These are phyloP conservation scores for Luperina testacea DNA, from an alignment of 2,888 invertebrate species.

Conservation along the genomic window DNA sequence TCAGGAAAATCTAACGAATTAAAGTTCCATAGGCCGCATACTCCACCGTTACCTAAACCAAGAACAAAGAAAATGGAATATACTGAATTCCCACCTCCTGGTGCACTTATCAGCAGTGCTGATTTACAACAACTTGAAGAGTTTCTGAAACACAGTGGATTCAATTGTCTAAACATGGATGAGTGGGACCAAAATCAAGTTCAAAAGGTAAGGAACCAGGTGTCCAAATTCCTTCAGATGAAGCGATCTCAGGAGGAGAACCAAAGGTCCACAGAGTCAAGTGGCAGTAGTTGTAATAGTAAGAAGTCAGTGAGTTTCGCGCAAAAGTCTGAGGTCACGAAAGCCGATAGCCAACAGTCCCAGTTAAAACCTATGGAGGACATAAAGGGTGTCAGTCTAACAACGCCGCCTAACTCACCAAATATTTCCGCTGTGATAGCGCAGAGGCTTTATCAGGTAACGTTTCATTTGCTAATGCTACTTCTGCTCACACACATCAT, in stretches of 20 bases:
- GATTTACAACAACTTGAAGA: constrained; percentile 93
- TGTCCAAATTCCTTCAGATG: constrained; percentile 92
- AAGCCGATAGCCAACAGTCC: constrained; percentile 82
- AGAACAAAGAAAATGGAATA: constrained; percentile 87
- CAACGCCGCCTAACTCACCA: constrained; percentile 94
- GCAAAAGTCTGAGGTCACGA: constrained; percentile 87
- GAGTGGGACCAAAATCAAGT: constrained; percentile 93
- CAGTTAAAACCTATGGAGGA: constrained; percentile 88
- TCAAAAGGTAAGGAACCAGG: constrained; percentile 92
- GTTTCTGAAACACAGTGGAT: constrained; percentile 92
- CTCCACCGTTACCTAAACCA: constrained; percentile 89
- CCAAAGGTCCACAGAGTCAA: constrained; percentile 90
- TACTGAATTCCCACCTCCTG: constrained; percentile 87
- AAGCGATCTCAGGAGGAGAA: constrained; percentile 92
- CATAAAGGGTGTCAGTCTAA: constrained; percentile 84
- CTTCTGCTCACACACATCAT: constrained; percentile 79
- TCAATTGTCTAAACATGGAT: constrained; percentile 92
- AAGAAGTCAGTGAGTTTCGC: constrained; percentile 95
- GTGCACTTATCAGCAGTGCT: constrained; percentile 90
- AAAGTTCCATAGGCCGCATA: constrained; percentile 87
- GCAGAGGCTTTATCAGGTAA: constrained; percentile 91
- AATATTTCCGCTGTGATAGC: constrained; percentile 92
- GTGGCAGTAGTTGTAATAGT: constrained; percentile 90
- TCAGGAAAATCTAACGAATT: constrained; percentile 90
- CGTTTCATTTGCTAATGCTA: constrained; percentile 71